Evolutionary conservation across 2,113 vertebrate species (phyloP), one percentile per base, ranked within the genome.

Genomic region (Echinops telfairi): DNA sequence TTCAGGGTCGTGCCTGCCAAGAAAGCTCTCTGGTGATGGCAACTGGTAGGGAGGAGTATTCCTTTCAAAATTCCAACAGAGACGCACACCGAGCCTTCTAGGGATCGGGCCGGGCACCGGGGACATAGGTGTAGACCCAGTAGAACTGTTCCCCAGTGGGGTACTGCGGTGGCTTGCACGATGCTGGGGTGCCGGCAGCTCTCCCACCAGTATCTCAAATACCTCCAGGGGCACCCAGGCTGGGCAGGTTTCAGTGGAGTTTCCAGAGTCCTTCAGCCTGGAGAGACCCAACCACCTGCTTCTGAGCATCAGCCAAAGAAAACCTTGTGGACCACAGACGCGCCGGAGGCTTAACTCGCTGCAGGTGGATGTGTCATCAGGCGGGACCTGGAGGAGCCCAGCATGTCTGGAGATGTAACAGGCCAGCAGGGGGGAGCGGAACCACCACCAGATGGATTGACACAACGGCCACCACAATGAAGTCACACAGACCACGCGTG

Each of bases 131-230:
- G 27, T 12, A 23, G 2, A 53, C 47, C 47, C 47, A 53, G 60
- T 19, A 33, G 22, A 83, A 66, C 4, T 5, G 16, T 12, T 23
- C 16, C 0, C 10, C 3, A 9, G 12, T 8, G 0, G 3, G 23
- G 25, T n/a, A n/a, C 23, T 16, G 66, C 16, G 31, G 29, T 70
- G 66, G 31, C 66, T n/a, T 12, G 29, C 29, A 27, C n/a, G 66
- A 27, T 31, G 3, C 31, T 70, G 10, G 9, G 66, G 12, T 68
- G 66, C 66, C 12, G 66, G 31, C 31, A 70, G 31, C 31, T 70
- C 4, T n/a, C 7, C 66, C 29, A 70, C 31, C 47, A 27, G 29
- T 14, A 31, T 70, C 27, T 70, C 66, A 31, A 70, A 70, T 31
- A n/a, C 66, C 66, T 4, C 29, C 31, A 71, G 31, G 15, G 31